Percentiles rank a stretch among this genome's conserved stretches.
These are phyloP conservation scores for Zosterops japonicus DNA, from an alignment of 2,113 vertebrate genomes.

Conservation along the genomic window DNA sequence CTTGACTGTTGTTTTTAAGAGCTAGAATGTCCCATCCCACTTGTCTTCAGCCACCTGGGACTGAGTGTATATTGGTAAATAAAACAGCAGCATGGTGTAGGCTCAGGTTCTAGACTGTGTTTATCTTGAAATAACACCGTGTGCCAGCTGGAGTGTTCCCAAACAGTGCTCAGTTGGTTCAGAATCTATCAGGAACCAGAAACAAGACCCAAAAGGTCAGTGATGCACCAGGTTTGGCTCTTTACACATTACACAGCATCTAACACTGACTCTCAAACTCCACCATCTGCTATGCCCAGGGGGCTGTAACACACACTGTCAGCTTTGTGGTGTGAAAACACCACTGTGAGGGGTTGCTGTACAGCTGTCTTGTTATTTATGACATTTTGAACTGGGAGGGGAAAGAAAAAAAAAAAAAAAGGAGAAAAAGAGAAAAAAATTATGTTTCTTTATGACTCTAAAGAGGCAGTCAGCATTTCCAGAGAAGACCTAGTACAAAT, in stretches of 20 bases:
- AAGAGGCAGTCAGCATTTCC: neutral
- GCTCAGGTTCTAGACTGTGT: neutral
- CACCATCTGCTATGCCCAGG: neutral
- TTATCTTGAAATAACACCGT: neutral
- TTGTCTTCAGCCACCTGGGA: neutral
- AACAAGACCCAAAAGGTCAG: neutral
- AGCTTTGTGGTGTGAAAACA: neutral
- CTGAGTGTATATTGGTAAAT: neutral
- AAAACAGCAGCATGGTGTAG: neutral
- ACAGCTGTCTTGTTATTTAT: neutral
- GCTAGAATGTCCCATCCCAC: neutral
- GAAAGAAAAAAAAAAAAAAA: too few species aligned
- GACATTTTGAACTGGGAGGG: neutral
- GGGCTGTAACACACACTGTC: neutral
- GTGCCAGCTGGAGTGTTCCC: neutral
- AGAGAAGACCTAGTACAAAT: neutral
- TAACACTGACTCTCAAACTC: neutral
- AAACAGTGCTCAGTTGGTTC: neutral
- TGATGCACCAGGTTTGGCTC: neutral
- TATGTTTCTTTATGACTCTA: neutral
- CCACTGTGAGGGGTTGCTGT: neutral
- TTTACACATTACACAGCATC: neutral
- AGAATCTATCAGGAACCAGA: neutral
- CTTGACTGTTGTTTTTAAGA: neutral
- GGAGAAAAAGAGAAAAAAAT: neutral